Percentiles rank a stretch among this genome's conserved stretches.
phyloP scores from a whole-genome alignment of 2,113 vertebrate species.

The Carassius gibelio region DNA sequence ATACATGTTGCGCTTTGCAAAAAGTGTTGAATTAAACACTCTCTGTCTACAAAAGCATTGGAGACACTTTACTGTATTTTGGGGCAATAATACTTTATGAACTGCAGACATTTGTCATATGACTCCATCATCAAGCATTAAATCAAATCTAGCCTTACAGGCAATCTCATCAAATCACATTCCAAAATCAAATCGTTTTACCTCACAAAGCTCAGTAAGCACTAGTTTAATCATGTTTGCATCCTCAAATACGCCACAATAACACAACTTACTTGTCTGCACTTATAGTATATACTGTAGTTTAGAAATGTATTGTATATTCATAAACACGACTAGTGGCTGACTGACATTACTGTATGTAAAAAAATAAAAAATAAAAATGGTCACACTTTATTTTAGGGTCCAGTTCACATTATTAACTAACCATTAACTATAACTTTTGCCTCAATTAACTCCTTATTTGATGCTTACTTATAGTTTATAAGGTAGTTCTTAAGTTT shows the following conservation, averaged over 20 bases:
- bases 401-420: no score
- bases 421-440: no score
- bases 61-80: neutral
- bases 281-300: neutral
- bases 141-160: constrained; percentile 27
- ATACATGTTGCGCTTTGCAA: constrained; percentile 14
- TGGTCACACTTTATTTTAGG: no score
- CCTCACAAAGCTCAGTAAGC: neutral
- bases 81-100: neutral
- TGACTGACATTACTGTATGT: no score
- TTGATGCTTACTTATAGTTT: no score
- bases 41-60: neutral
- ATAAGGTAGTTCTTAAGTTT: no score
- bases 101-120: neutral
- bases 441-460: no score
- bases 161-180: constrained; percentile 8
- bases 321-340: no score
- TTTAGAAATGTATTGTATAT: neutral
- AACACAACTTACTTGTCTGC: neutral
- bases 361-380: no score
- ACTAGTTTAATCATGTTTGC: neutral
- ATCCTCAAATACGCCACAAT: neutral
- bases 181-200: constrained; percentile 12
- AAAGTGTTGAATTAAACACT: neutral
- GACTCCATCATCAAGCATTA: constrained; percentile 7